Evolutionary conservation across 2,113 vertebrate species (phyloP).

Genomic region (Ornithorhynchus anatinus): DNA sequence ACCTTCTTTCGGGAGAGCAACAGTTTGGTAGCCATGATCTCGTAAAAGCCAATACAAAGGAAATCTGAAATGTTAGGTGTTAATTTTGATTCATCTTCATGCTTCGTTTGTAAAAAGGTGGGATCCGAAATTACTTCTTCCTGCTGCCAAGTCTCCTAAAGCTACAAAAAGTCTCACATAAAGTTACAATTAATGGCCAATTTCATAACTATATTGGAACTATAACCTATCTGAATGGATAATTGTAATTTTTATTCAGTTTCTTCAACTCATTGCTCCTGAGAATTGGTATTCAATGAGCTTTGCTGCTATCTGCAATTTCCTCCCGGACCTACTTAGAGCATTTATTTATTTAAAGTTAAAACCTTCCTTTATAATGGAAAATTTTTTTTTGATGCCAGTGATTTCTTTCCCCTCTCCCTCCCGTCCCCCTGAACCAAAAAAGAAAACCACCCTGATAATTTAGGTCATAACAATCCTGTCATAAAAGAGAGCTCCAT

Average conservation of each 20-base stretch:
- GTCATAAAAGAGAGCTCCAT: no score
- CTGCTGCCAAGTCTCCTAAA: neutral
- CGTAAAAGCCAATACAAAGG: slow-evolving; percentile 18
- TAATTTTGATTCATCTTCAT: slow-evolving; percentile 8
- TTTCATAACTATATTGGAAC: neutral
- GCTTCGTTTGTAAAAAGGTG: slow-evolving; percentile 1
- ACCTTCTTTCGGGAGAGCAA: slow-evolving; percentile 20
- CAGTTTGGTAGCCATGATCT: neutral
- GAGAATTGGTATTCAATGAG: neutral
- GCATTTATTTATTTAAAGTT: neutral
- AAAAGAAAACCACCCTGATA: no score
- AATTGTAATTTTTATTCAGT: neutral
- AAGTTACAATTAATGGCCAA: neutral
- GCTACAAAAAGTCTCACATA: neutral
- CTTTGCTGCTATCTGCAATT: neutral
- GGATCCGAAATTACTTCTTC: neutral
- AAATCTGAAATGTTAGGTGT: neutral
- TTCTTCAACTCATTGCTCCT: neutral
- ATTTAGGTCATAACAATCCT: no score
- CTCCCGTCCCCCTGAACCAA: no score
- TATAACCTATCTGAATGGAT: neutral
- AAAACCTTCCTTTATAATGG: no score
- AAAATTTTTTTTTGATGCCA: no score
- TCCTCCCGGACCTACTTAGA: neutral
- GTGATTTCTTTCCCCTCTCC: no score